Percentiles rank a stretch among this genome's conserved stretches.
Conservation (phyloP, 2,888 invertebrate species). For the Agapetus fuscipes region DNA sequence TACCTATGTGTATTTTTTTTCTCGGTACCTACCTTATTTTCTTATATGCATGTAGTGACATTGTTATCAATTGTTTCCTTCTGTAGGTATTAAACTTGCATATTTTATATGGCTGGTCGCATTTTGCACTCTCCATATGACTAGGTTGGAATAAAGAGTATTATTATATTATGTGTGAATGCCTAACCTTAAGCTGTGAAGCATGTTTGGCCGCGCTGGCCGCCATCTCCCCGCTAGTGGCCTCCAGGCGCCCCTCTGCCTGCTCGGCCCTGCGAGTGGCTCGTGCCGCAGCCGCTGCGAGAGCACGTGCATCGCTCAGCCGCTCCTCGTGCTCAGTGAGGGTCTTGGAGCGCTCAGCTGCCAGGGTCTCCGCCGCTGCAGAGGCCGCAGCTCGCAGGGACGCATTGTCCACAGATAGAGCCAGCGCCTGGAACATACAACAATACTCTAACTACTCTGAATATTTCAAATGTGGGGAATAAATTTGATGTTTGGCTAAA, state of each 20-base stretch:
- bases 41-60: no score
- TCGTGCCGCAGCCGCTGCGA: constrained; percentile 33
- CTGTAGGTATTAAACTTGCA: no score
- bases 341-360: constrained; percentile 25
- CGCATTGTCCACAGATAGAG: constrained; percentile 34
- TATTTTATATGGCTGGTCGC: no score
- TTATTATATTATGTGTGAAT: no score
- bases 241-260: constrained; percentile 33
- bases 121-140: no score
- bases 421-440: constrained; percentile 35
- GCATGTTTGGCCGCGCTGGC: constrained; percentile 41
- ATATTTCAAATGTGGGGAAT: background rate
- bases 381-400: constrained; percentile 30
- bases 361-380: constrained; percentile 24
- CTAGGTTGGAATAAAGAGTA: no score
- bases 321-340: constrained; percentile 31
- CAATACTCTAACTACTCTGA: no score
- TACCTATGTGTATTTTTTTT: no score
- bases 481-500: no score
- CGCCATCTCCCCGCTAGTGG: constrained; percentile 39
- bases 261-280: constrained; percentile 36
- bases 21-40: no score
- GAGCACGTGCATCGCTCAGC: constrained; percentile 36
- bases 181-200: constrained; percentile 39
- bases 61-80: no score